phyloP scores from a whole-genome alignment of 2,888 invertebrate genomes.

The Uropetala carovei region DNA sequence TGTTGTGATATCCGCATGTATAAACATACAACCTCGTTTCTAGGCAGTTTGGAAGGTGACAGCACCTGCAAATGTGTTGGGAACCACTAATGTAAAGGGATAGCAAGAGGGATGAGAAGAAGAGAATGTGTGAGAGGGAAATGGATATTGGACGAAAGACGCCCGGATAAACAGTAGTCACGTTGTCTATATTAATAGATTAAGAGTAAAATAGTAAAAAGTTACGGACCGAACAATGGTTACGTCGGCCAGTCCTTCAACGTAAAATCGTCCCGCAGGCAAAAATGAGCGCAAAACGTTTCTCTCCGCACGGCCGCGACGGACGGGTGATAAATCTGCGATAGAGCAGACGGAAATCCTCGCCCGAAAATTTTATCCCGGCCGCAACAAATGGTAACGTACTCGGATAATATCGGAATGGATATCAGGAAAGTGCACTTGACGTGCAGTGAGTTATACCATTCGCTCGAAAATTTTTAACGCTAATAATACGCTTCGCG shows the following conservation, averaged over 20 bases:
- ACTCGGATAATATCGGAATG: neutral
- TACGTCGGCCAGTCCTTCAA: neutral
- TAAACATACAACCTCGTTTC: too few species aligned
- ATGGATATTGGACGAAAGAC: too few species aligned
- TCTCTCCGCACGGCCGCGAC: neutral
- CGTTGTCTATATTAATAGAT: too few species aligned
- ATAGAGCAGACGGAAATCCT: conserved; percentile 1
- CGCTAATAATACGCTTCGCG: neutral
- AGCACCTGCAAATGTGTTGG: too few species aligned
- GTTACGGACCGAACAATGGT: neutral
- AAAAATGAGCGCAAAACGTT: conserved; percentile 7
- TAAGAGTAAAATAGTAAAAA: too few species aligned
- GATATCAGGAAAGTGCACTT: conserved; percentile 12
- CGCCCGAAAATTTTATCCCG: neutral
- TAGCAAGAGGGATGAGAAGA: too few species aligned
- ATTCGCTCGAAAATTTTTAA: neutral
- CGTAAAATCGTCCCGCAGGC: neutral
- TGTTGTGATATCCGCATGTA: too few species aligned
- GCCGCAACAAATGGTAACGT: neutral
- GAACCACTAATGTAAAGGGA: too few species aligned
- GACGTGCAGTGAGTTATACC: conserved; percentile 16
- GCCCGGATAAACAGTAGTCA: too few species aligned
- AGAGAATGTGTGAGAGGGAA: too few species aligned
- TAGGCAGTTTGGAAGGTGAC: too few species aligned
- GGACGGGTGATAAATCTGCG: conserved; percentile 26